Evolutionary conservation across 2,888 invertebrate species (phyloP).

Genomic region (Pterostichus niger): DNA sequence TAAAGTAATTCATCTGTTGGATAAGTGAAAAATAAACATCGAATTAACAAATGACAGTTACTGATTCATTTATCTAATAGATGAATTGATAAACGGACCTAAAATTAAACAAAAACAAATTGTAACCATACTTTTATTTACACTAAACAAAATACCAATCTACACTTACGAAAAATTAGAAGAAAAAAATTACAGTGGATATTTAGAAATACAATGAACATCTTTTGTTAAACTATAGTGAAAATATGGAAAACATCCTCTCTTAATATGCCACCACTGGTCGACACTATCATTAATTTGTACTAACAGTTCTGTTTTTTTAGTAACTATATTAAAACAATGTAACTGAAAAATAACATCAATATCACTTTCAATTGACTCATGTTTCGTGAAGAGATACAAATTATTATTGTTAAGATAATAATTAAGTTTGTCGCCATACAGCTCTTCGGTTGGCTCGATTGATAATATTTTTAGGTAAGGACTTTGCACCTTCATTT

Average conservation of each 20-base stretch:
- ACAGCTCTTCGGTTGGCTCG: not conserved
- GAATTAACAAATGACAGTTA: no score
- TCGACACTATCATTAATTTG: conserved; percentile 58
- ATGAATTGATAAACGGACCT: no score
- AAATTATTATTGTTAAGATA: conserved; percentile 26
- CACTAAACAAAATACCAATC: no score
- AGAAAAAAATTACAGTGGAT: conserved; percentile 39
- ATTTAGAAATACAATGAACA: conserved; percentile 67
- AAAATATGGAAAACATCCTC: conserved; percentile 67
- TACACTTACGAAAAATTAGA: not conserved
- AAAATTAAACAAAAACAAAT: no score
- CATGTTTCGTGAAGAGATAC: conserved; percentile 45
- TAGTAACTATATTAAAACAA: conserved; percentile 37
- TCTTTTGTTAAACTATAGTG: conserved; percentile 67
- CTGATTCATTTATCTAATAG: no score
- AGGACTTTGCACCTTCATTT: conserved; percentile 24
- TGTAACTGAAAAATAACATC: conserved; percentile 29
- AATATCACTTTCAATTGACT: not conserved
- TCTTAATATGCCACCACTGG: conserved; percentile 53
- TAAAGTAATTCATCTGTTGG: no score
- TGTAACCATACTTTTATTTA: no score
- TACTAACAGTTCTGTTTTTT: conserved; percentile 26
- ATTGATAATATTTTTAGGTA: conserved; percentile 8
- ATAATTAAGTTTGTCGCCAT: conserved; percentile 45
- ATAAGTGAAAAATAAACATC: no score